These are phyloP conservation scores for Cerastoderma edule DNA, from an alignment of 2,888 invertebrate genomes.

Conservation along the genomic window DNA sequence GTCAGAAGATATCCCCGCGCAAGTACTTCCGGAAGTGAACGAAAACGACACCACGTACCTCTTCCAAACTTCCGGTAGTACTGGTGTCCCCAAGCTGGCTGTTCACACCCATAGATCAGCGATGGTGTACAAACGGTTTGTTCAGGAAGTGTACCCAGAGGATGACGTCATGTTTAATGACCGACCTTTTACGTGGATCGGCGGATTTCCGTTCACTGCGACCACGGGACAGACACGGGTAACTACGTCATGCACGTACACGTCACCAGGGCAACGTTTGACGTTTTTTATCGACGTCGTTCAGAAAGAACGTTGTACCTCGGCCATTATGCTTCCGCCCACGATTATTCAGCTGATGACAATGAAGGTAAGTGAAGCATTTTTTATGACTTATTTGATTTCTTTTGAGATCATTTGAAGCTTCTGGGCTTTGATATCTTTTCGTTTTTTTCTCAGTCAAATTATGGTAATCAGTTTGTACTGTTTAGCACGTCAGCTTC, in stretches of 20 bases:
- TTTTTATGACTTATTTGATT: too few species aligned
- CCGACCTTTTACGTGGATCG: slow-evolving; percentile 36
- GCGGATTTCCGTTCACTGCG: slow-evolving; percentile 35
- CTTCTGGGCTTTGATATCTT: too few species aligned
- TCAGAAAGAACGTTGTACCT: slow-evolving; percentile 20
- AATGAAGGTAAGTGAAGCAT: slow-evolving; percentile 31
- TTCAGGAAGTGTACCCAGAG: background rate
- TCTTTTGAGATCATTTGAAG: too few species aligned
- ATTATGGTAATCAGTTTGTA: too few species aligned
- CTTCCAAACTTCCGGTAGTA: slow-evolving; percentile 48
- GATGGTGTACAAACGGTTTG: background rate
- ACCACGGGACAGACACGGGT: slow-evolving; percentile 33
- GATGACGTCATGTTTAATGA: slow-evolving; percentile 25
- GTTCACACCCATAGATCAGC: slow-evolving; percentile 26
- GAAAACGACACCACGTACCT: slow-evolving; percentile 26
- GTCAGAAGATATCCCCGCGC: background rate
- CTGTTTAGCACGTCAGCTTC: too few species aligned
- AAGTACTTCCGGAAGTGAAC: slow-evolving; percentile 19
- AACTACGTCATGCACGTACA: slow-evolving; percentile 9
- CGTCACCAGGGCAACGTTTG: slow-evolving; percentile 14
- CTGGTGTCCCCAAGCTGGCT: slow-evolving; percentile 42
- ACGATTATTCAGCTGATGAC: slow-evolving; percentile 11
- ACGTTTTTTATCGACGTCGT: slow-evolving; percentile 25
- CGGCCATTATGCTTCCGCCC: slow-evolving; percentile 8
- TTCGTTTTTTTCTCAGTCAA: too few species aligned